Evolutionary conservation across 1,140 invertebrate genomes (phyloP), one percentile per base, ranked within the genome.

Genomic region (Temnothorax curvispinosus): DNA sequence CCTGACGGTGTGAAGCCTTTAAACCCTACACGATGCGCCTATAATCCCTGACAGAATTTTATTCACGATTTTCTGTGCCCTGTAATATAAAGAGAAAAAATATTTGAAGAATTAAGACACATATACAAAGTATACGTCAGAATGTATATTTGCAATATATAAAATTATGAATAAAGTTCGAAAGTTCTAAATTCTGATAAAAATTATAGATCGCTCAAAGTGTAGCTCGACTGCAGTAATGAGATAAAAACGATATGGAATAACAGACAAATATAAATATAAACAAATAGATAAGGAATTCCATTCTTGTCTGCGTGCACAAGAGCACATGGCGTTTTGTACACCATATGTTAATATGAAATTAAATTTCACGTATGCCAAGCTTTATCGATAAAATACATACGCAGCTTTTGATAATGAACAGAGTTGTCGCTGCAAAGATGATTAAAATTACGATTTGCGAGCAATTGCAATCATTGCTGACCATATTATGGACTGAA

Each of bases 271-370:
- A 27, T 27, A 27, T 27, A 38, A 65, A 65, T 65, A 9, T 60
- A 56, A 44, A 7, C 27, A 56, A 75, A 75, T 76, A 35, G 15
- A n/a, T 64, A 38, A 18, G 7, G 2, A 18, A 60, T 44, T 27
- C 6, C 32, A 18, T 8, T 15, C 5, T 3, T 32, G 7, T 27
- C 38, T 6, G 38, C 38, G 0, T 6, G 38, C 38, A 41, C 27
- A 8, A 64, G 35, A 38, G 18, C 62, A 65, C 62, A 65, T 65
- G 35, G 41, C 21, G 5, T 13, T 13, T 9, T 6, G 15, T 60
- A 27, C 21, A 32, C 56, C 75, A 77, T 77, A 77, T 77, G 56
- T 77, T 62, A 44, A 32, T 8, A 47, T 47, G 18, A 9, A 9
- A 76, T 60, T 27, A 18, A 76, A 58, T 15, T 76, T 76, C 13